phyloP scores from a whole-genome alignment of 2,113 vertebrate genomes.

The Neodon shergylaensis region DNA sequence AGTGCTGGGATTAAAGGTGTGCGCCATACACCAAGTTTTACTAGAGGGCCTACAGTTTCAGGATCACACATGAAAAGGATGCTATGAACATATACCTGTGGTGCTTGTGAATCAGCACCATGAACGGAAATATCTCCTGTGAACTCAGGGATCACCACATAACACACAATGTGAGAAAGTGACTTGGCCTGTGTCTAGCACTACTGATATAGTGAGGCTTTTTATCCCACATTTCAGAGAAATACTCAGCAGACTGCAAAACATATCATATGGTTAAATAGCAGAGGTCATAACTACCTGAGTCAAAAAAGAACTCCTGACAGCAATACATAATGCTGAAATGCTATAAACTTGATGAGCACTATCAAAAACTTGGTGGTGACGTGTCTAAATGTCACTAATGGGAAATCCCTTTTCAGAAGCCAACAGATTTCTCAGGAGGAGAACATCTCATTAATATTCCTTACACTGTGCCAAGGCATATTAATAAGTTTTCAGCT shows the following conservation, averaged over 20 bases:
- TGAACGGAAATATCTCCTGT: not conserved
- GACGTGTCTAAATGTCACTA: not conserved
- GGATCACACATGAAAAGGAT: not conserved
- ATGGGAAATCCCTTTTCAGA: not conserved
- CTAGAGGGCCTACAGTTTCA: not conserved
- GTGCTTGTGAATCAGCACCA: not conserved
- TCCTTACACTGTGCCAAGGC: not conserved
- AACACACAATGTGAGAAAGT: not conserved
- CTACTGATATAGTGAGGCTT: not conserved
- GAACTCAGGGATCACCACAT: not conserved
- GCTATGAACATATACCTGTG: not conserved
- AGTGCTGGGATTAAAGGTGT: too few species aligned
- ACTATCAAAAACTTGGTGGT: not conserved
- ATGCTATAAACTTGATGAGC: not conserved
- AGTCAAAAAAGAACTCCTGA: not conserved
- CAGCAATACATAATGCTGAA: not conserved
- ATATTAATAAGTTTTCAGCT: not conserved
- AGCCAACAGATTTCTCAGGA: not conserved
- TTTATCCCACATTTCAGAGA: not conserved
- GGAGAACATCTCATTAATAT: not conserved
- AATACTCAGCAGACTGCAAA: not conserved
- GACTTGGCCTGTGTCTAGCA: not conserved
- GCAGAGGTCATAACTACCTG: not conserved
- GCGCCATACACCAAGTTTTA: constrained; percentile 28
- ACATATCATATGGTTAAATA: not conserved